phyloP scores from a whole-genome alignment of 2,113 vertebrate genomes.

The Crotalus tigris region DNA sequence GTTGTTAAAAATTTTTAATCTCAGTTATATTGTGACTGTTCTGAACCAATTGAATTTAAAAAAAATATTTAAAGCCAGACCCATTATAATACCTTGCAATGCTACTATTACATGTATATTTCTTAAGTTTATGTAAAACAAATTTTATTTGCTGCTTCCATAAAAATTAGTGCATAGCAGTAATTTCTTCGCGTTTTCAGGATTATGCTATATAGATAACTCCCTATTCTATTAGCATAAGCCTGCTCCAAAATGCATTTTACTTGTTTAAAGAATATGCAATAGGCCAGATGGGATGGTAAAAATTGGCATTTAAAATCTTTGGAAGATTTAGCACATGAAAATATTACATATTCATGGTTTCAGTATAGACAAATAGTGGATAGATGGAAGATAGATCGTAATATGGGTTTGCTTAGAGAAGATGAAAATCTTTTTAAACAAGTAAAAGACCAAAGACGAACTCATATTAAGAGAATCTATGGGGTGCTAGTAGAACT shows the following conservation, averaged over 20 bases:
- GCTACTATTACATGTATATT: constrained; percentile 37
- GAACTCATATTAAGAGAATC: too few species aligned
- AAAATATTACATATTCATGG: too few species aligned
- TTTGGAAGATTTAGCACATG: too few species aligned
- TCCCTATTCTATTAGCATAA: constrained; percentile 43
- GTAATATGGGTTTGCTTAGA: too few species aligned
- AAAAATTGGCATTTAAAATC: too few species aligned
- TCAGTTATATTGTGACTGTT: background rate
- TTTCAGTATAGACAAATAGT: too few species aligned
- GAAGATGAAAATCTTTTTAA: too few species aligned
- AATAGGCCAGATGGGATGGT: too few species aligned
- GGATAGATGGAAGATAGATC: too few species aligned
- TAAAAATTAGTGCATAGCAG: constrained; percentile 15
- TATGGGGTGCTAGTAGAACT: too few species aligned
- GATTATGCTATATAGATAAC: constrained; percentile 34
- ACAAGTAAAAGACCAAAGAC: too few species aligned
- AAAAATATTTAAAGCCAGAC: background rate
- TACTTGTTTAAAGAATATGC: background rate
- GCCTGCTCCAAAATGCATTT: constrained; percentile 31
- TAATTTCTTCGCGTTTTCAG: background rate
- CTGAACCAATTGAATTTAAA: background rate
- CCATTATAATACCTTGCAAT: background rate
- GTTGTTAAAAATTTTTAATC: background rate
- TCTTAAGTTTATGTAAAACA: background rate
- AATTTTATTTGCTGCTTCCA: constrained; percentile 41